Conservation (phyloP, 2,113 vertebrate genomes). For the Vanacampus margaritifer region DNA sequence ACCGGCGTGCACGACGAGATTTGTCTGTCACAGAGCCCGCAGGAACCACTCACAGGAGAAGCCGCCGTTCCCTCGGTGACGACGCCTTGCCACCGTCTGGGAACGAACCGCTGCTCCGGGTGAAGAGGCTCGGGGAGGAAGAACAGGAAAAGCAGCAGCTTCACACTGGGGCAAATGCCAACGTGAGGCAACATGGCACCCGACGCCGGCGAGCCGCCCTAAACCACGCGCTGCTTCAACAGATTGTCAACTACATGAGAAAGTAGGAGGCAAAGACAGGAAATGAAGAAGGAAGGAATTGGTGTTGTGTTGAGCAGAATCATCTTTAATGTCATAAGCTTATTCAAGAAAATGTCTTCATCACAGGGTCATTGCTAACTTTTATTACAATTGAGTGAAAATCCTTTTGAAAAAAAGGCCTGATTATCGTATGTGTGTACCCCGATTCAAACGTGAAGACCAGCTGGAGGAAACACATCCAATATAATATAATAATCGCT, state of each 20-base stretch:
- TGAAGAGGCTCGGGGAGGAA: constrained; percentile 70
- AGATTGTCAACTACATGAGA: constrained; percentile 69
- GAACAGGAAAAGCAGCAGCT: constrained; percentile 22
- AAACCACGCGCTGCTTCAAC: constrained; percentile 61
- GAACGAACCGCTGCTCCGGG: constrained; percentile 65
- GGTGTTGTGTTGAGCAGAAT: not conserved
- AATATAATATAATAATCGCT: not conserved
- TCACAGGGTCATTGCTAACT: not conserved
- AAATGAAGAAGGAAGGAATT: not conserved
- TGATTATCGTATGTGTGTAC: not conserved
- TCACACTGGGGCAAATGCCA: constrained; percentile 67
- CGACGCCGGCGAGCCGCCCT: constrained; percentile 26
- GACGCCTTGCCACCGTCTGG: constrained; percentile 34
- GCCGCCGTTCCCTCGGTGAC: constrained; percentile 68
- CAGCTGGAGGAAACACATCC: not conserved
- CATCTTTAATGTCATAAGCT: not conserved
- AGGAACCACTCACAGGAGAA: constrained; percentile 50
- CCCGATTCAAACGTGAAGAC: not conserved
- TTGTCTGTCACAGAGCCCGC: constrained; percentile 13
- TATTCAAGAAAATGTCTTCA: not conserved
- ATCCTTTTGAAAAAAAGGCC: not conserved
- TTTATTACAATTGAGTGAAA: not conserved
- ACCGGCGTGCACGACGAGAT: constrained; percentile 52
- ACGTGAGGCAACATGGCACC: constrained; percentile 52
- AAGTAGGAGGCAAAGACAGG: constrained; percentile 36